Base-by-base conservation (phyloP, 2,113 vertebrate species). In the Scolopax mira region DNA sequence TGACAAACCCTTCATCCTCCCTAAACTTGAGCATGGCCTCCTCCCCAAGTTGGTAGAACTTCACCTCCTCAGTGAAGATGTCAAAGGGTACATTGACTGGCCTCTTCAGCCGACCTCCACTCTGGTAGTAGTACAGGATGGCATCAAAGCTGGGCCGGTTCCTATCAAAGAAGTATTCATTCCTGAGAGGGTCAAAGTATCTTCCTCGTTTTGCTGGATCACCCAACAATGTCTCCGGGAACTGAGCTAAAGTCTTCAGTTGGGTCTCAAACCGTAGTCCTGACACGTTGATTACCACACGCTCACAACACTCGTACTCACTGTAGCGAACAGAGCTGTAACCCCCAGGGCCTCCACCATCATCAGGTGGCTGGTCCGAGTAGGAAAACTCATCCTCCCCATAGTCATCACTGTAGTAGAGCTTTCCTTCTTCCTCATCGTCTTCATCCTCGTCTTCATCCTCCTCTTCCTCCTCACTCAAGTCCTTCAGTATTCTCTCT, bases 91-190 rank as follows among this genome's bases (percentile, higher is more conserved):
- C 99, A 25, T 99, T 99, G 88, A 97, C 99, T 0, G 99, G 99
- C 95, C 99, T 98, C 98, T 99, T 99, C 94, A 99, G 98, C 10
- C 99, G 98, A 3, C 99, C 99, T 3, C 99, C 99, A 0, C 99
- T 99, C 96, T 99, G 99, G 94, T 99, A 99, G 84, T 99, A 99
- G 97, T 99, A 99, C 3, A 99, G 98, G 96, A 99, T 99, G 88
- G 99, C 99, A 86, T 99, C 99, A 64, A 99, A 99, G 96, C 99
- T 99, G 46, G 99, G 99, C 18, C 99, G 97, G 96, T 99, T 99
- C 87, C 99, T 96, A 81, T 99, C 99, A 73, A 99, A 99, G 95
- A 99, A 99, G 97, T 99, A 99, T 90, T 99, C 99, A 11, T 99
- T 99, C 88, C 99, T 98, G 93, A 99, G 98, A 75, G 99, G 99